Base-by-base conservation (phyloP, 1,140 invertebrate species). In the Panagrolaimus sp. region DNA sequence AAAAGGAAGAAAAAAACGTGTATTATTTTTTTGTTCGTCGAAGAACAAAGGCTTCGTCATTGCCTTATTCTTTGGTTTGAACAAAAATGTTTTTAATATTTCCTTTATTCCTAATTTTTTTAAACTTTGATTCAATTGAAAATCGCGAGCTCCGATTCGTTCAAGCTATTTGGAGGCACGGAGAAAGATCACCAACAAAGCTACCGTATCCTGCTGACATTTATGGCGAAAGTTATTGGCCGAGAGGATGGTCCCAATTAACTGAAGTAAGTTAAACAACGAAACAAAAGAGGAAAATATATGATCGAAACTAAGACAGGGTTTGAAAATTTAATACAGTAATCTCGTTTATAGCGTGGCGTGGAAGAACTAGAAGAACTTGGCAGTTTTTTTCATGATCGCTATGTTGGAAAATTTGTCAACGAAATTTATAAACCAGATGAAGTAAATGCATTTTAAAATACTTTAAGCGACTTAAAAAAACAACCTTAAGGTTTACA, bases 201-300 rank as follows among this genome's bases (percentile, higher is more conserved):
- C 85, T 87, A 5, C 71, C 80, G 0, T 91, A 90, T 72, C 87
- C 87, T 44, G 89, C 87, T 78, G 90, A 91, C 85, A 89, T 89
- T 2, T 86, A 89, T 73, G 53, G 69, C 27, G 87, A 86, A 74
- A 87, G 89, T 78, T 83, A 85, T 68, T 93, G 91, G 91, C 88
- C 89, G 7, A 88, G 88, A 20, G 89, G 88, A 72, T 86, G 87
- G 84, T 90, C 90, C 9, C 87, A 91, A 78, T 83, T 93, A 20
- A 92, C 91, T 1, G 89, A 90, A 83, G 90, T 90, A 86, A 87
- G 87, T 48, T 14, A 23, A 53, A n/a, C n/a, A n/a, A n/a, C n/a
- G n/a, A n/a, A n/a, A n/a, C n/a, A n/a, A n/a, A n/a, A n/a, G n/a
- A n/a, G n/a, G n/a, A n/a, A n/a, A n/a, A n/a, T n/a, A n/a, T n/a